Conservation (phyloP, 2,113 vertebrate species). For the Gymnarchus niloticus region DNA sequence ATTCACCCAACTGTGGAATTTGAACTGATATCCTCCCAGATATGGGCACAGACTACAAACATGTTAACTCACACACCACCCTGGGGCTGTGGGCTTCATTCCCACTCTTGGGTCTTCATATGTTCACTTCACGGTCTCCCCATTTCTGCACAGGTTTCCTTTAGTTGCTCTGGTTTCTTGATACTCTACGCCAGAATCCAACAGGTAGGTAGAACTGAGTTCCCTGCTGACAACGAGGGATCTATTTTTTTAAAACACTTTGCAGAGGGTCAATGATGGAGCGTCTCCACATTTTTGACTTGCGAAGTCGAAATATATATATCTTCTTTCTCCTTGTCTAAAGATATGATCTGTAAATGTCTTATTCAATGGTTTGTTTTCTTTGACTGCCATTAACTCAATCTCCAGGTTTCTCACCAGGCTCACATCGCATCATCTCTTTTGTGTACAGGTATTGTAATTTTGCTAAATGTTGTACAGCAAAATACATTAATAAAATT, state of each 20-base stretch:
- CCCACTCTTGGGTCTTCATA: background rate
- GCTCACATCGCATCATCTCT: background rate
- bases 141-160: background rate
- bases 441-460: background rate
- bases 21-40: too few species aligned
- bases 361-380: background rate
- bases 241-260: too few species aligned
- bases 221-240: background rate
- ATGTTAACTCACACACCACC: too few species aligned
- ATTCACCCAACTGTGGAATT: too few species aligned
- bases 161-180: background rate
- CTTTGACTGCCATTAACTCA: background rate
- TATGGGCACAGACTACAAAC: too few species aligned
- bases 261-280: background rate
- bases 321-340: background rate
- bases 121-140: background rate
- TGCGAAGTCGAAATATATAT: background rate
- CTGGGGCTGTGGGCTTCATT: background rate
- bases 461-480: background rate
- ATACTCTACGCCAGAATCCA: background rate
- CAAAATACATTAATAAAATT: background rate
- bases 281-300: background rate
- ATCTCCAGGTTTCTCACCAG: background rate
- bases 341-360: background rate
- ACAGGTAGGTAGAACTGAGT: background rate